Conservation (phyloP, 2,113 vertebrate species). For the Prietella phreatophila region DNA sequence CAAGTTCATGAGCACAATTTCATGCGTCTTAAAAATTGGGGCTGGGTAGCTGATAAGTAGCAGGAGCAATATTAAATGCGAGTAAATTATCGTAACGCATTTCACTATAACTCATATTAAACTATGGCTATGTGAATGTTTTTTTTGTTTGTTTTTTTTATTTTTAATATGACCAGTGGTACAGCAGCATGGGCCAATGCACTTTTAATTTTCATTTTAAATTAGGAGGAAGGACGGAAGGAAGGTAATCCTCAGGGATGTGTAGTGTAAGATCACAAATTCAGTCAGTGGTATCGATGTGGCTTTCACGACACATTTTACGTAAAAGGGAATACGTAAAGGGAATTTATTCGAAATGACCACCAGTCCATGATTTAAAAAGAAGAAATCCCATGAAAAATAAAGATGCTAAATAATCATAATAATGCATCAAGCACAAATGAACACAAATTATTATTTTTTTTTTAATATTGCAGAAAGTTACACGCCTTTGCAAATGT, state of each 20-base stretch:
- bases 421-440: not conserved
- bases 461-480: not conserved
- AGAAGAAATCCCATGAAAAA: not conserved
- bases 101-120: conserved; percentile 60
- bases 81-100: conserved; percentile 64
- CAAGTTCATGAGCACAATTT: conserved; percentile 75
- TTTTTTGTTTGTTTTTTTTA: no score
- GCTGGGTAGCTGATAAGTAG: conserved; percentile 62
- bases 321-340: not conserved
- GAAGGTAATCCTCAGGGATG: not conserved
- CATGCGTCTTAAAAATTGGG: conserved; percentile 74
- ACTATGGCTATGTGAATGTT: conserved; percentile 49
- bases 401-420: not conserved
- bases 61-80: conserved; percentile 58
- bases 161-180: conserved; percentile 47
- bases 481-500: not conserved
- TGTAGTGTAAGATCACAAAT: not conserved
- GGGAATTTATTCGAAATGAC: not conserved
- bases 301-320: conserved; percentile 5
- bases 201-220: conserved; percentile 26
- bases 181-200: not conserved
- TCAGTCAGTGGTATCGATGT: not conserved
- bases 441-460: not conserved
- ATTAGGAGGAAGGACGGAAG: not conserved
- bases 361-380: not conserved